Conservation (phyloP, 2,888 invertebrate genomes). For the Chalcis sispes region DNA sequence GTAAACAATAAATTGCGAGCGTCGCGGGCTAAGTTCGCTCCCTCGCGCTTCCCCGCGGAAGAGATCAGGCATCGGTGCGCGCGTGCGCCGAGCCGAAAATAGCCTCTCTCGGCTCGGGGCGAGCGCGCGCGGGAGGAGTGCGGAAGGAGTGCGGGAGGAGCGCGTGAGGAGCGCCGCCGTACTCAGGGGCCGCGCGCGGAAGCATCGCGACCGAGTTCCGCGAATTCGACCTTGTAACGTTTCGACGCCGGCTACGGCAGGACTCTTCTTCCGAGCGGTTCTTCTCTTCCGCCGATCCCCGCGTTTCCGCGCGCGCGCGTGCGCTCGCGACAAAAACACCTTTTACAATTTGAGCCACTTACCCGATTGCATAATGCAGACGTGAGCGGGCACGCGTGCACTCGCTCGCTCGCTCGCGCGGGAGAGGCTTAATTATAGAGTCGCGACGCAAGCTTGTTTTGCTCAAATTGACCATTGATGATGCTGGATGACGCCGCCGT, state of each 20-base stretch:
- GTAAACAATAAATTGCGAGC: too few species aligned
- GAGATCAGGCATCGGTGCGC: not conserved
- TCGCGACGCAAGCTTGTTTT: too few species aligned
- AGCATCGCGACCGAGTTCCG: not conserved
- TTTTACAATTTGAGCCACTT: too few species aligned
- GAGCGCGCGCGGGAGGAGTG: not conserved
- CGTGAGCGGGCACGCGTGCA: too few species aligned
- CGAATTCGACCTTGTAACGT: conserved; percentile 49
- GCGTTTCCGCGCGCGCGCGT: too few species aligned
- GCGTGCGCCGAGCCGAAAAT: conserved; percentile 24
- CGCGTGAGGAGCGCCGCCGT: conserved; percentile 7
- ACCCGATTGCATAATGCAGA: too few species aligned
- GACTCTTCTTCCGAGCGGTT: not conserved
- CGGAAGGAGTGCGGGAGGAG: not conserved
- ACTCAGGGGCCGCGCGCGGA: not conserved
- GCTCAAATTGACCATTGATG: too few species aligned
- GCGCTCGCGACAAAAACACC: not conserved
- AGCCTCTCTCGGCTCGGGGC: conserved; percentile 9
- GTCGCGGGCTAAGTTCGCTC: too few species aligned
- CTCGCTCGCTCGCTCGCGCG: too few species aligned
- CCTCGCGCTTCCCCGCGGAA: too few species aligned
- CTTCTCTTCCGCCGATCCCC: not conserved
- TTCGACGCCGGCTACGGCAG: not conserved
- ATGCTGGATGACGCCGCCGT: too few species aligned
- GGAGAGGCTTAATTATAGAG: too few species aligned